phyloP scores from a whole-genome alignment of 2,888 invertebrate genomes.

The Julus scandinavius region DNA sequence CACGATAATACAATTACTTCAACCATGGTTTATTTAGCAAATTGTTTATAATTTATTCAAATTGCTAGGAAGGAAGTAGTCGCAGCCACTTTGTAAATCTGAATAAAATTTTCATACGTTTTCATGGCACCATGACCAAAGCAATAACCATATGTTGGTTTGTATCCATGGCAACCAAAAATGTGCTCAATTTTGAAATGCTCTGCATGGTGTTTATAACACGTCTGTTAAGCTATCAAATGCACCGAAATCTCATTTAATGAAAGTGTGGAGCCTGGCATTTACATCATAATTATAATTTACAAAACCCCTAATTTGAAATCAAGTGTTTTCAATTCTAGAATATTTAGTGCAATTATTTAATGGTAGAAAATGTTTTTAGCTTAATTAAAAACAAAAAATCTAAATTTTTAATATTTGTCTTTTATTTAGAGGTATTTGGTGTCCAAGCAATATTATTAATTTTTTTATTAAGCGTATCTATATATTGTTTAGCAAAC shows the following conservation, averaged over 20 bases:
- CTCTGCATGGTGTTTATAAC: neutral
- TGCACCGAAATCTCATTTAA: neutral
- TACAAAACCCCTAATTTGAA: neutral
- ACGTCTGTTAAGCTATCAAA: neutral
- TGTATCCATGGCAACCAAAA: neutral
- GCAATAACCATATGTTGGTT: slow-evolving; percentile 22
- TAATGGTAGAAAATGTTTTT: neutral
- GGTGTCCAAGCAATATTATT: too few species aligned
- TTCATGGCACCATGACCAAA: neutral
- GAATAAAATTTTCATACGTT: slow-evolving; percentile 3
- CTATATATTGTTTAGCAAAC: too few species aligned
- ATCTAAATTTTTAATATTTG: too few species aligned
- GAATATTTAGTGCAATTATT: neutral
- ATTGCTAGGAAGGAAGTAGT: neutral
- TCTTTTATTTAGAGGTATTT: too few species aligned
- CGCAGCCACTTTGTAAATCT: neutral
- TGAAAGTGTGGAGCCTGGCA: neutral
- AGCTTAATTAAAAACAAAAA: neutral
- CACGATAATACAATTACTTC: slow-evolving; percentile 10
- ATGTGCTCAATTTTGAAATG: neutral
- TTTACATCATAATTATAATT: neutral
- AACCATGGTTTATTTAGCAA: neutral
- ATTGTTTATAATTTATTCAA: slow-evolving; percentile 13
- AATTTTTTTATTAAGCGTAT: too few species aligned
- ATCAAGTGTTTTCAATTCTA: neutral